A percentile compares a stretch with the other conserved stretches of the same genome.
These are phyloP conservation scores for Cenopis cana DNA, from an alignment of 2,888 invertebrate genomes.

Conservation along the genomic window DNA sequence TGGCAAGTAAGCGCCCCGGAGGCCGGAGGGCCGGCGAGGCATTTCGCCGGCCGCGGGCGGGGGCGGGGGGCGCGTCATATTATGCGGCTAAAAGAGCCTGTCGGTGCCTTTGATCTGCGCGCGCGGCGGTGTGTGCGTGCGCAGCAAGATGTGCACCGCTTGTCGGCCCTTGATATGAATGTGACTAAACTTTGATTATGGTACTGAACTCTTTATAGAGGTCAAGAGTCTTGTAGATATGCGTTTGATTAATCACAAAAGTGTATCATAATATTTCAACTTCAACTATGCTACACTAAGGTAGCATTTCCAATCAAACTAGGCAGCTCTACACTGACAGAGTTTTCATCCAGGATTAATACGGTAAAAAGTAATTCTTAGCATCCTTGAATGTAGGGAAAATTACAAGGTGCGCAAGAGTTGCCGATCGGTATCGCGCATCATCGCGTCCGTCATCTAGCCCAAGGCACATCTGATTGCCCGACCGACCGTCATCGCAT, in stretches of 20 bases:
- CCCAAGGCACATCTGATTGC: slow-evolving; percentile 72
- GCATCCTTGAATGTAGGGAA: slow-evolving; percentile 51
- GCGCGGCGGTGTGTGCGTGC: slow-evolving; percentile 58
- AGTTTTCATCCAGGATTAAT: slow-evolving; percentile 5
- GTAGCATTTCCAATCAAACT: background rate
- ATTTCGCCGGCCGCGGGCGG: slow-evolving; percentile 75
- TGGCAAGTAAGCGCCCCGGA: slow-evolving; percentile 80
- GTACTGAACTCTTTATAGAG: slow-evolving; percentile 80
- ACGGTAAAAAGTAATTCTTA: slow-evolving; percentile 20
- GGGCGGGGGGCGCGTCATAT: slow-evolving; percentile 82
- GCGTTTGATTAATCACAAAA: slow-evolving; percentile 36
- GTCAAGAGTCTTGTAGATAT: slow-evolving; percentile 57
- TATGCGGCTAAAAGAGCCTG: slow-evolving; percentile 85
- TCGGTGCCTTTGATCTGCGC: slow-evolving; percentile 83
- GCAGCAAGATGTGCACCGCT: slow-evolving; percentile 73
- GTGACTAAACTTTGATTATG: slow-evolving; percentile 85
- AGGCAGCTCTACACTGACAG: background rate
- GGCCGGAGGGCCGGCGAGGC: slow-evolving; percentile 65
- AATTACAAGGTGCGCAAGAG: slow-evolving; percentile 68
- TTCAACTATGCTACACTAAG: background rate
- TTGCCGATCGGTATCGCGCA: slow-evolving; percentile 69
- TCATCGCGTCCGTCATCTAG: slow-evolving; percentile 73
- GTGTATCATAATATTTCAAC: slow-evolving; percentile 15
- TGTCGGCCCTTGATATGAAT: slow-evolving; percentile 82
- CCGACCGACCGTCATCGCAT: slow-evolving; percentile 64